Percentiles rank a stretch among this genome's conserved stretches.
Conservation (phyloP, 2,797 vertebrate species). For the Sarcoramphus papa region DNA sequence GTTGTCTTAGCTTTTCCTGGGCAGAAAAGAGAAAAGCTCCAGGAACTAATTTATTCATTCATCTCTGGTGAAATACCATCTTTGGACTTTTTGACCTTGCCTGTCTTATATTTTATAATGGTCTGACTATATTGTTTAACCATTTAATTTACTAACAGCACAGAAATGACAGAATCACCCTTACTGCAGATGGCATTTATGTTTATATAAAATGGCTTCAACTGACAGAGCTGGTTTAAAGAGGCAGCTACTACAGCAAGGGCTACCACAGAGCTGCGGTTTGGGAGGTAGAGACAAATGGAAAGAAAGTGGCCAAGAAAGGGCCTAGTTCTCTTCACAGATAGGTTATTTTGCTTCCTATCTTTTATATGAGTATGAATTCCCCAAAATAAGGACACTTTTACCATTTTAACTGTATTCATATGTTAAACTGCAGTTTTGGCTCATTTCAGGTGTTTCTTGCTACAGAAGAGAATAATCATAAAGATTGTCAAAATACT, state of each 20-base stretch:
- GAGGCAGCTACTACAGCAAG: neutral
- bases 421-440: neutral
- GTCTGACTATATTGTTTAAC: neutral
- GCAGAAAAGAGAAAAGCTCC: neutral
- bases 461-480: neutral
- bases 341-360: neutral
- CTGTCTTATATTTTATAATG: neutral
- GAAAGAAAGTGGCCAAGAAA: neutral
- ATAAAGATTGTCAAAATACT: neutral
- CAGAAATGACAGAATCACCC: neutral
- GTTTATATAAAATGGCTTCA: neutral
- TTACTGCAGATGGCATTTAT: neutral
- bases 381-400: neutral
- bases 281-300: neutral
- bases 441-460: neutral
- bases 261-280: neutral
- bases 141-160: neutral
- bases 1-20: neutral
- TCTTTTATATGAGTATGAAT: neutral
- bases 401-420: neutral
- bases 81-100: neutral
- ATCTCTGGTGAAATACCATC: neutral
- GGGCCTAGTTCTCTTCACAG: neutral
- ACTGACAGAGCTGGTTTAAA: neutral
- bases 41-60: neutral